phyloP scores from a whole-genome alignment of 2,797 vertebrate genomes.

The Glyptemys insculpta region DNA sequence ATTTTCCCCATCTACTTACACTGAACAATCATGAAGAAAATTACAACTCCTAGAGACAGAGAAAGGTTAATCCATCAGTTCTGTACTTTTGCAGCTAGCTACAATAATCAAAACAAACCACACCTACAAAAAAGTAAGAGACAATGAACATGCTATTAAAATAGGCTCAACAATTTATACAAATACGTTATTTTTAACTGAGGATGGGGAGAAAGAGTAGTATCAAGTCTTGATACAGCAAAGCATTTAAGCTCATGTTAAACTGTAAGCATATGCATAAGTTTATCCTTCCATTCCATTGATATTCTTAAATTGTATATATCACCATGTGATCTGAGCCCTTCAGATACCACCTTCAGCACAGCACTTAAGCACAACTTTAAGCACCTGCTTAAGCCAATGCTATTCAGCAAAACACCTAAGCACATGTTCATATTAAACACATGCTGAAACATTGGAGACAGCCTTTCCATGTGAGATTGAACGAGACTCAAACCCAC shows the following conservation, averaged over 20 bases:
- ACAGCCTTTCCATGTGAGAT: too few relatives aligned
- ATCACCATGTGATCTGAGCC: background rate
- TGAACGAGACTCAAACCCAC: too few relatives aligned
- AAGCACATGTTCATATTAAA: background rate
- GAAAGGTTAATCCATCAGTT: background rate
- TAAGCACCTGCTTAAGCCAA: background rate
- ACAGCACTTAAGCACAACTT: background rate
- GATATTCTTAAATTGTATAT: background rate
- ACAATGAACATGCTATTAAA: background rate
- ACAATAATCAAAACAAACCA: too few relatives aligned
- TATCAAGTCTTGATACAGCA: background rate
- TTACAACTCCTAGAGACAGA: background rate
- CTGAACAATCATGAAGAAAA: background rate
- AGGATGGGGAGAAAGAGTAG: background rate
- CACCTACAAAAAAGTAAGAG: too few relatives aligned
- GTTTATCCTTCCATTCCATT: accelerated
- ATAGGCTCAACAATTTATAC: background rate
- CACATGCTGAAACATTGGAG: background rate
- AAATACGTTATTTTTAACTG: background rate
- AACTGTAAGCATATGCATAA: background rate
- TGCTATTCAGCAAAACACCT: too few relatives aligned
- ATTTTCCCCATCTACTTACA: background rate
- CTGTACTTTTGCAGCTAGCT: background rate
- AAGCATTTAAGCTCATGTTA: background rate
- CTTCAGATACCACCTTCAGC: background rate